Percentiles rank a stretch among this genome's conserved stretches.
phyloP scores from a whole-genome alignment of 2,113 vertebrate species.

The Ranitomeya variabilis region DNA sequence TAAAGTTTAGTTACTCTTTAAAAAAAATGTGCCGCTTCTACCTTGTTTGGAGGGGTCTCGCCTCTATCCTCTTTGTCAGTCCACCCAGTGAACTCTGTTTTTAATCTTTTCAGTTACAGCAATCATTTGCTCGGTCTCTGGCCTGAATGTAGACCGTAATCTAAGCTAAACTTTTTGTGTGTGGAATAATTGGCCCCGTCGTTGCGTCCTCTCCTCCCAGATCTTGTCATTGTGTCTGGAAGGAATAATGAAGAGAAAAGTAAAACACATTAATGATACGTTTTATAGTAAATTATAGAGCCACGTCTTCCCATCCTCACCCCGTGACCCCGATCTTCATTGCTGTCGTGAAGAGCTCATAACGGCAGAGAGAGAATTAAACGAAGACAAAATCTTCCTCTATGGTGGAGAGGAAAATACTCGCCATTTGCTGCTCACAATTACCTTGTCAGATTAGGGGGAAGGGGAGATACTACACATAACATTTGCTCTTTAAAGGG shows the following conservation, averaged over 20 bases:
- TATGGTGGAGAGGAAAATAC: not conserved
- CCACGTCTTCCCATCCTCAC: not conserved
- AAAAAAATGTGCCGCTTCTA: not conserved
- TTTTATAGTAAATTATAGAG: slow-evolving; percentile 4
- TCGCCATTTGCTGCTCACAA: not conserved
- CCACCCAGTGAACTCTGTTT: not conserved
- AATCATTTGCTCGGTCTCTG: not conserved
- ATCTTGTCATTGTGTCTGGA: slow-evolving; percentile 20
- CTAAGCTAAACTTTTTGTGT: not conserved
- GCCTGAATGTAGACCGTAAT: not conserved
- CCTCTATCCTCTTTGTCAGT: not conserved
- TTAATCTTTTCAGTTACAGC: not conserved
- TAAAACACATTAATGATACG: slow-evolving; percentile 16
- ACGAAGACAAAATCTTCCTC: not conserved
- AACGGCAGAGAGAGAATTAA: not conserved
- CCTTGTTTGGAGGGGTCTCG: not conserved
- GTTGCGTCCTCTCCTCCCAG: not conserved
- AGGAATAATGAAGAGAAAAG: slow-evolving; percentile 18
- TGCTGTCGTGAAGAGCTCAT: not conserved
- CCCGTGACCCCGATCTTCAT: slow-evolving; percentile 1
- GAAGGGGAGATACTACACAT: not conserved
- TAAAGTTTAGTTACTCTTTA: too few species aligned
- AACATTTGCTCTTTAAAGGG: not conserved
- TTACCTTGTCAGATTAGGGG: not conserved
- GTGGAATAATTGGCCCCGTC: not conserved